Evolutionary conservation across 2,888 invertebrate genomes (phyloP), one percentile per base, ranked within the genome.

Genomic region (Noctua fimbriata): DNA sequence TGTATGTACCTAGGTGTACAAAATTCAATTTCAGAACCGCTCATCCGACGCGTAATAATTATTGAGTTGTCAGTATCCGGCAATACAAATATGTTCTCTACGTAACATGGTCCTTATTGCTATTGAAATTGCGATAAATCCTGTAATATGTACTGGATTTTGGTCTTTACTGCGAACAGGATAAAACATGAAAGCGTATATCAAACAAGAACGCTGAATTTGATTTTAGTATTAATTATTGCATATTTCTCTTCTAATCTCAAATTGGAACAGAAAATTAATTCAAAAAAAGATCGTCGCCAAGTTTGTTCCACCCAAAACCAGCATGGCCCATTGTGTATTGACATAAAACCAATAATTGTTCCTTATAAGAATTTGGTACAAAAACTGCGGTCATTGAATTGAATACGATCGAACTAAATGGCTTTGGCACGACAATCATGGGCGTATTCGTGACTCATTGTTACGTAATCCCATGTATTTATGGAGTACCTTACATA

Each of bases 11-110:
- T 52, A 63, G 41, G 49, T 65, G 12, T 65, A 32, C 65, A 12
- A 55, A 82, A 82, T 82, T 86, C 66, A 82, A 82, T 82, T 86
- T 70, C 82, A 74, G 82, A 55, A 73, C 10, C 69, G 69, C 82
- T 82, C 47, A 71, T 67, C 65, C 74, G 7, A 44, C 55, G 65
- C 69, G 73, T 82, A 73, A 72, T 85, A 73, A 86, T 86, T 82
- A 86, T 82, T 71, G 86, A 86, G 86, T 86, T 82, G 86, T 82
- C 82, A 82, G 82, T 75, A 75, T 74, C 82, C 75, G 66, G 66
- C 60, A 67, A 67, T 70, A 71, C 82, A 86, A 85, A 82, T 82
- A 82, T 75, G 70, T 82, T 70, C 44, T 58, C 73, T 69, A 60
- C 58, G 49, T 69, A 70, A 70, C 28, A 55, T 18, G 86, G 69